Percentiles rank a stretch among this genome's conserved stretches.
Evolutionary conservation across 2,888 invertebrate species (phyloP).

Genomic region (Palloptera scutellata): DNA sequence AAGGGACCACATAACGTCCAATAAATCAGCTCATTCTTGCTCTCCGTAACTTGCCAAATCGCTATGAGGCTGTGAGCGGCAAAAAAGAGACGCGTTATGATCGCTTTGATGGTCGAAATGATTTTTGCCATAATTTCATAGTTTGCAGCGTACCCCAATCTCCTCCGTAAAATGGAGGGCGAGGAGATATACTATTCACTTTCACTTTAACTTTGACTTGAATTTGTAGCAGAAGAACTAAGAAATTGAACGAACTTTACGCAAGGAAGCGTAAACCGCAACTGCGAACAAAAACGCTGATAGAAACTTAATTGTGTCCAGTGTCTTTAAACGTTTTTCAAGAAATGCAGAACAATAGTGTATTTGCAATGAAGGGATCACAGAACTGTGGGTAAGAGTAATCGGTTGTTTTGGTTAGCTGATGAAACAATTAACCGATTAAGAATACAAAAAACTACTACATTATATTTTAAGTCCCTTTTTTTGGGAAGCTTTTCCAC

Average conservation of each 20-base stretch:
- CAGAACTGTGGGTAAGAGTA: neutral
- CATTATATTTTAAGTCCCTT: too few species aligned
- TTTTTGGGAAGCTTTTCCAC: neutral
- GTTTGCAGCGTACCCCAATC: constrained; percentile 1
- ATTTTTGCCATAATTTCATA: constrained; percentile 74
- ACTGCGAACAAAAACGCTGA: constrained; percentile 44
- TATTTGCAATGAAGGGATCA: neutral
- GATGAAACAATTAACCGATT: neutral
- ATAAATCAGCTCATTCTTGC: constrained; percentile 77
- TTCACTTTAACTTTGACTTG: constrained; percentile 23
- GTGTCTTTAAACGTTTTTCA: constrained; percentile 43
- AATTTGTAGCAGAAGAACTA: too few species aligned
- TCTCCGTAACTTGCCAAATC: constrained; percentile 88
- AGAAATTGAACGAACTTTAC: constrained; percentile 45
- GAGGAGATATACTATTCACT: neutral
- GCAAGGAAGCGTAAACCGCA: constrained; percentile 49
- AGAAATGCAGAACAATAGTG: constrained; percentile 53
- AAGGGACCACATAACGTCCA: constrained; percentile 92
- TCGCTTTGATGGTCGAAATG: constrained; percentile 82
- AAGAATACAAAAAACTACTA: too few species aligned
- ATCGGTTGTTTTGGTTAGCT: constrained; percentile 4
- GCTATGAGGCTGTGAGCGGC: constrained; percentile 86
- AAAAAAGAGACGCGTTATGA: constrained; percentile 82
- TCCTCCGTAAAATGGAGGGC: neutral
- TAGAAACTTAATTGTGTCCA: constrained; percentile 24